Conservation (phyloP, 2,888 invertebrate genomes). For the Rotaria socialis region DNA sequence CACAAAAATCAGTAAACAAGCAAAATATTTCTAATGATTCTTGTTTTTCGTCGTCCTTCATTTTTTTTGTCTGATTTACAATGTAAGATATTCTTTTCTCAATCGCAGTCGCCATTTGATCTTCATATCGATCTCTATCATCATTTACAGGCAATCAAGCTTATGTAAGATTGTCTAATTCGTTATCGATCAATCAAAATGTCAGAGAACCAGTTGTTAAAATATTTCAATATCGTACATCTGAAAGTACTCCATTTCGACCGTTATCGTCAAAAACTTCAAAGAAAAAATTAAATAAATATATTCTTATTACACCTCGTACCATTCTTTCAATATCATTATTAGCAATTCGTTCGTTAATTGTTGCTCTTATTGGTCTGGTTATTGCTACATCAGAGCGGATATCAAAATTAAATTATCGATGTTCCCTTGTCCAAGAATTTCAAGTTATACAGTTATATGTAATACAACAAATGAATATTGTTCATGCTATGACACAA, state of each 20-base stretch:
- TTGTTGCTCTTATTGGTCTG: neutral
- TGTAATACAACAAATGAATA: constrained; percentile 9
- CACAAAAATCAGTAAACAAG: neutral
- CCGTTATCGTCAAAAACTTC: neutral
- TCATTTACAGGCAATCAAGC: neutral
- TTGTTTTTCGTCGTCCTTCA: neutral
- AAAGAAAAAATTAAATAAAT: neutral
- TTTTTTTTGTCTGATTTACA: neutral
- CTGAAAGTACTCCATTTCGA: neutral
- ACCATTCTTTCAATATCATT: neutral
- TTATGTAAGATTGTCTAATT: neutral
- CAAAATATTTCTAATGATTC: neutral
- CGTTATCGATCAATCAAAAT: neutral
- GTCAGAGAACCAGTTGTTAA: neutral
- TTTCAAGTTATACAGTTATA: neutral
- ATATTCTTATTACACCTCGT: neutral
- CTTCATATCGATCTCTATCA: neutral
- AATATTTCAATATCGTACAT: neutral
- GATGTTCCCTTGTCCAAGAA: constrained; percentile 1
- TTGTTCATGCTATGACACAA: neutral
- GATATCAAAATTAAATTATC: neutral
- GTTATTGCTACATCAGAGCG: neutral
- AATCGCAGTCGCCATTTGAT: neutral
- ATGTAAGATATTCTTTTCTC: neutral
- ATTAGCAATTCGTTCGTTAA: neutral